phyloP scores from a whole-genome alignment of 2,888 invertebrate genomes.

The Graphium colonna region DNA sequence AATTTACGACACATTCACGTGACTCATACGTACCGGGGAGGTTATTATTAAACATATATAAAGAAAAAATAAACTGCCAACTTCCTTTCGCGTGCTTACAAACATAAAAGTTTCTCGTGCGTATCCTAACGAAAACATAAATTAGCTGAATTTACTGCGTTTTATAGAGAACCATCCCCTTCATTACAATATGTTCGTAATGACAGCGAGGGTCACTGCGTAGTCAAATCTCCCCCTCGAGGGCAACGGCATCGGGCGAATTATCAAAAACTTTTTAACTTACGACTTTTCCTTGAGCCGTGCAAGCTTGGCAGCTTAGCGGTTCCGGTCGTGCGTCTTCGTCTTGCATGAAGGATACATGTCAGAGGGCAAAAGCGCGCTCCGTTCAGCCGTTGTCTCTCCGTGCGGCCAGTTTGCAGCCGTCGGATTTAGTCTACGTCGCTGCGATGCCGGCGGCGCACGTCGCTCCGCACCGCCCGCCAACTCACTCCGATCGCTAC shows the following conservation, averaged over 20 bases:
- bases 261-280: constrained; percentile 77
- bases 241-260: constrained; percentile 60
- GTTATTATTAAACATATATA: constrained; percentile 66
- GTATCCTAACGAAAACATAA: constrained; percentile 76
- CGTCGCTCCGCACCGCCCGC: constrained; percentile 51
- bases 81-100: constrained; percentile 74
- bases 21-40: constrained; percentile 58
- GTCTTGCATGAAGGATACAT: constrained; percentile 44
- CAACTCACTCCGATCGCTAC: constrained; percentile 56
- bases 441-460: constrained; percentile 66
- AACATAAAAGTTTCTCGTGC: constrained; percentile 76
- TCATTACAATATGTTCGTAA: constrained; percentile 74
- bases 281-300: constrained; percentile 65
- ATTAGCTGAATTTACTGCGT: constrained; percentile 72
- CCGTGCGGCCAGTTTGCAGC: constrained; percentile 42
- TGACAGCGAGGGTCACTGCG: constrained; percentile 69
- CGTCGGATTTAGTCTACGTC: constrained; percentile 54
- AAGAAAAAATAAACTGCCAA: constrained; percentile 59
- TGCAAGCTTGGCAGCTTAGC: constrained; percentile 38
- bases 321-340: constrained; percentile 47
- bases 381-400: constrained; percentile 47
- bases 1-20: constrained; percentile 55
- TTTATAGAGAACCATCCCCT: constrained; percentile 74
- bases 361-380: constrained; percentile 42
- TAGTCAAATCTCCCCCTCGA: constrained; percentile 64